phyloP scores from a whole-genome alignment of 2,888 invertebrate species.

The Athalia rosae region DNA sequence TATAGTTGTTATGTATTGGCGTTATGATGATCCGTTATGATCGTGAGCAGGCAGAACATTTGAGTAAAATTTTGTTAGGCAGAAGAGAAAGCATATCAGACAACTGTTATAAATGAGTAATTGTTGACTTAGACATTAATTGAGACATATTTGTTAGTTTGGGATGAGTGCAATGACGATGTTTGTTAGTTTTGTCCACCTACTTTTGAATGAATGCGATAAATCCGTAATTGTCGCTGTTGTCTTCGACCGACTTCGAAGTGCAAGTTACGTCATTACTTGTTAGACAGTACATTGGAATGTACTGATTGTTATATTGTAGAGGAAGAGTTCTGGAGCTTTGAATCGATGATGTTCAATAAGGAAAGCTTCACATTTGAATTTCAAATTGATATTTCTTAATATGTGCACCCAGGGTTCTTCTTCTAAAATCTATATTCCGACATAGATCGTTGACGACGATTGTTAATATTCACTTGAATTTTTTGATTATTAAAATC shows the following conservation, averaged over 20 bases:
- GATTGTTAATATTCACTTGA: slow-evolving; percentile 5
- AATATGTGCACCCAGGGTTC: slow-evolving; percentile 22
- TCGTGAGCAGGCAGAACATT: slow-evolving; percentile 18
- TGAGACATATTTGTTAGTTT: slow-evolving; percentile 62
- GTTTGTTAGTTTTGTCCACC: slow-evolving; percentile 41
- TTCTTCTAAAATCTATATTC: slow-evolving; percentile 26
- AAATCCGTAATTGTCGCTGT: slow-evolving; percentile 18
- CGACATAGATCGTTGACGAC: slow-evolving; percentile 24
- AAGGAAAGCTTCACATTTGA: slow-evolving; percentile 2
- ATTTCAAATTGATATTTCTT: slow-evolving; percentile 1
- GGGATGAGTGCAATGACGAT: slow-evolving; percentile 69
- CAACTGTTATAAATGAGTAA: slow-evolving; percentile 69
- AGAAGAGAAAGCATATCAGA: slow-evolving; percentile 70
- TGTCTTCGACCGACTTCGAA: slow-evolving; percentile 20
- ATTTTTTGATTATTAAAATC: slow-evolving; percentile 38
- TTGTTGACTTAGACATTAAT: slow-evolving; percentile 64
- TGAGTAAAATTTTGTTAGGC: slow-evolving; percentile 52
- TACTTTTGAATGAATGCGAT: slow-evolving; percentile 39
- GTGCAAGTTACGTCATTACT: slow-evolving; percentile 23
- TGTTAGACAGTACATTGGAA: slow-evolving; percentile 40
- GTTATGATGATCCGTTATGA: slow-evolving; percentile 10
- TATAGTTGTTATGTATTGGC: slow-evolving; percentile 28
- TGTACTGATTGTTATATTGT: slow-evolving; percentile 40
- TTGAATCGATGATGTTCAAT: slow-evolving; percentile 18
- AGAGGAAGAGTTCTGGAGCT: slow-evolving; percentile 33